Conservation (phyloP, 2,113 vertebrate genomes). For the Larimichthys polyactis region DNA sequence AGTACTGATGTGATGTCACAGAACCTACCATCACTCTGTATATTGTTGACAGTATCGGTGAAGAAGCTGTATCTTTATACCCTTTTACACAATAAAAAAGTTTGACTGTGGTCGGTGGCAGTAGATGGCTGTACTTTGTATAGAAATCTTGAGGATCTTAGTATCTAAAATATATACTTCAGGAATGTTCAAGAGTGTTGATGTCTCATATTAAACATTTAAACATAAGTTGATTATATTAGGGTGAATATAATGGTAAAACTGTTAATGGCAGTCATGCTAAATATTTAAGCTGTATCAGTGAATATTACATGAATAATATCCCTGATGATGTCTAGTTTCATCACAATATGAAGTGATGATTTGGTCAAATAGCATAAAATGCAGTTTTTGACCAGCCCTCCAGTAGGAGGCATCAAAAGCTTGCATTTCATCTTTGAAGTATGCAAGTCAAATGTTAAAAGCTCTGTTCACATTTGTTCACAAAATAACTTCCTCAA, state of each 20-base stretch:
- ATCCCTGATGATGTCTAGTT: background rate
- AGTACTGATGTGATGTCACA: background rate
- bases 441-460: background rate
- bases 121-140: background rate
- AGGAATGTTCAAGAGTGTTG: no score
- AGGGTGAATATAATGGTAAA: background rate
- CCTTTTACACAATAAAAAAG: constrained; percentile 57
- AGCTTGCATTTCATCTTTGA: background rate
- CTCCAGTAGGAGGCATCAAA: constrained; percentile 41
- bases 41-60: background rate
- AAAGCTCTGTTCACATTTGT: background rate
- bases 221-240: background rate
- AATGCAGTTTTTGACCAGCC: background rate
- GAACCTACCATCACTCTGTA: background rate
- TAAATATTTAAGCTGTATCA: background rate
- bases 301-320: background rate
- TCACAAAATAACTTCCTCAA: background rate
- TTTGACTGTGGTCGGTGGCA: background rate
- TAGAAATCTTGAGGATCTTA: background rate
- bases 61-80: constrained; percentile 41
- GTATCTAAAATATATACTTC: background rate
- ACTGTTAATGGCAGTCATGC: background rate
- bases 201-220: background rate
- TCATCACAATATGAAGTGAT: background rate
- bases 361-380: background rate